Base-by-base conservation (phyloP, 2,888 invertebrate species). In the Hydroisotoma schaefferi region DNA sequence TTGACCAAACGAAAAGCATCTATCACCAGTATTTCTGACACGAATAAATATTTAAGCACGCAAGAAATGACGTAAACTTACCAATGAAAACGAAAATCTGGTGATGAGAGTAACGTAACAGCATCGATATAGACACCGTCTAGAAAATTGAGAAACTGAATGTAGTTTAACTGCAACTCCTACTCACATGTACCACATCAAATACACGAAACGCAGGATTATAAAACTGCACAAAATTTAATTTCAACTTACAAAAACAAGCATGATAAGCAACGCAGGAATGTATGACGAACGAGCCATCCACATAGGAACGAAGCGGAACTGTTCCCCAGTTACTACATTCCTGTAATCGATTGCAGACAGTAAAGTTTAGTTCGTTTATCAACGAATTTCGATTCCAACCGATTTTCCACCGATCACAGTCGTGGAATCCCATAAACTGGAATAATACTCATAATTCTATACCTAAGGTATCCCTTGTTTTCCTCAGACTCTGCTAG, bases 11-110 rank as follows among this genome's bases (percentile, higher is more conserved):
- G n/a, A n/a, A n/a, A n/a, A n/a, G n/a, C n/a, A n/a, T n/a, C n/a
- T n/a, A n/a, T n/a, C n/a, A n/a, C n/a, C n/a, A n/a, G n/a, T n/a
- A n/a, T n/a, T n/a, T n/a, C n/a, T n/a, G n/a, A n/a, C n/a, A n/a
- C n/a, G n/a, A n/a, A n/a, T n/a, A n/a, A n/a, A n/a, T n/a, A n/a
- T n/a, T n/a, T n/a, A n/a, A n/a, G n/a, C n/a, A n/a, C n/a, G n/a
- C n/a, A n/a, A n/a, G n/a, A n/a, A n/a, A n/a, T n/a, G n/a, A n/a
- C n/a, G n/a, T n/a, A n/a, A n/a, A n/a, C 88, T 88, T 81, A 94
- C 95, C 94, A 74, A 99, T 98, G 76, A 99, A 98, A 65, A 98
- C 87, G 80, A 99, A 98, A 76, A 99, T 98, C 81, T 99, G 99
- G 78, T 99, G 98, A 80, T 99, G 99, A 12, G 98, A 98, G 80